Percentiles rank a stretch among this genome's conserved stretches.
Evolutionary conservation across 2,797 vertebrate genomes (phyloP).

Genomic region (Anguilla megastoma): DNA sequence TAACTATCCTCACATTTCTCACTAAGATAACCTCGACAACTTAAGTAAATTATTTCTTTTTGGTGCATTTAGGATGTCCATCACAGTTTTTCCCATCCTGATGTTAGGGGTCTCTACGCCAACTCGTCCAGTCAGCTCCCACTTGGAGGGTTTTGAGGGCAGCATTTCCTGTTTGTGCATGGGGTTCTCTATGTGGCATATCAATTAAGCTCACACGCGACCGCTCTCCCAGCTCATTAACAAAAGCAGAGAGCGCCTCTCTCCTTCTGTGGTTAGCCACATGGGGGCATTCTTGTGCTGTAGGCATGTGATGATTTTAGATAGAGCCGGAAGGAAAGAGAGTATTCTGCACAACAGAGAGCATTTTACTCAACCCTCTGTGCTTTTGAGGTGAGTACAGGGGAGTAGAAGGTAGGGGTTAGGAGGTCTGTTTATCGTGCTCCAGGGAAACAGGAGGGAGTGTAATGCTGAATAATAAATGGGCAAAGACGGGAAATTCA

Average conservation of each 20-base stretch:
- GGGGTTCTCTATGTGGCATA: constrained; percentile 1
- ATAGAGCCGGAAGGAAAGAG: not conserved
- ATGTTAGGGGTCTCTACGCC: not conserved
- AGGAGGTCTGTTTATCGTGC: constrained; percentile 25
- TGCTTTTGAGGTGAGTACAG: not conserved
- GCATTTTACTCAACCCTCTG: not conserved
- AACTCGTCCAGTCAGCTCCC: not conserved
- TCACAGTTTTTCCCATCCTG: not conserved
- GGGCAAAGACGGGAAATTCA: not conserved
- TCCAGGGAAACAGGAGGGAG: constrained; percentile 42
- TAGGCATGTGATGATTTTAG: not conserved
- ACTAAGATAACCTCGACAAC: not conserved
- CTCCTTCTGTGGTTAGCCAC: not conserved
- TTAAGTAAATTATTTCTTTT: too few relatives aligned
- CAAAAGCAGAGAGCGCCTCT: not conserved
- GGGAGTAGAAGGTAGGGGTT: not conserved
- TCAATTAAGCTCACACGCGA: constrained; percentile 12
- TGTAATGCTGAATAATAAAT: constrained; percentile 12
- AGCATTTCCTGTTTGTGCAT: constrained; percentile 25
- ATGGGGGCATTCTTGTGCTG: not conserved
- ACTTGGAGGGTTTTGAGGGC: not conserved
- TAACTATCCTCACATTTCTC: not conserved
- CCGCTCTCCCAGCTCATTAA: not conserved
- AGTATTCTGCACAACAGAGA: not conserved
- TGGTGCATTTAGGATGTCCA: not conserved